Percentiles rank a stretch among this genome's conserved stretches.
phyloP scores from a whole-genome alignment of 2,888 invertebrate genomes.

The Baronia brevicornis region DNA sequence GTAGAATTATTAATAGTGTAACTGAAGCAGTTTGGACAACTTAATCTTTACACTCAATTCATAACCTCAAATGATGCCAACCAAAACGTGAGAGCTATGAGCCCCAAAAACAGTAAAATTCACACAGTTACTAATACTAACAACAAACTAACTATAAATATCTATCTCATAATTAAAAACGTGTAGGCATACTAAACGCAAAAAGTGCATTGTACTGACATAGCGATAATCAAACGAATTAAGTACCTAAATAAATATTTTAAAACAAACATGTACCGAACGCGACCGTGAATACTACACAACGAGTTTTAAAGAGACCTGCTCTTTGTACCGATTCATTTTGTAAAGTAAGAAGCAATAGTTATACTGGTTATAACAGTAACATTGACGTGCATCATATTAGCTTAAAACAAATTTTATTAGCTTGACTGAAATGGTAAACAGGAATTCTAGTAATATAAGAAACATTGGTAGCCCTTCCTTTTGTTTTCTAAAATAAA shows the following conservation, averaged over 20 bases:
- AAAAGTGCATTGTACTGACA: constrained; percentile 58
- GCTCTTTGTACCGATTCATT: too few relatives aligned
- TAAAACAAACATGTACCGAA: too few relatives aligned
- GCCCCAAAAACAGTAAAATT: constrained; percentile 20
- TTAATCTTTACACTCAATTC: background rate
- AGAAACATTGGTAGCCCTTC: too few relatives aligned
- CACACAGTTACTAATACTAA: constrained; percentile 37
- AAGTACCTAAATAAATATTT: constrained; percentile 35
- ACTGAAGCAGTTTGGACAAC: background rate
- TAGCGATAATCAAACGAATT: constrained; percentile 34
- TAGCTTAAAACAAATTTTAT: too few relatives aligned
- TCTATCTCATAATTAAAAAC: constrained; percentile 32
- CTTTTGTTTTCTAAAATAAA: too few relatives aligned
- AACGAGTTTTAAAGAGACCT: too few relatives aligned
- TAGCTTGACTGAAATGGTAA: too few relatives aligned
- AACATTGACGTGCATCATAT: too few relatives aligned
- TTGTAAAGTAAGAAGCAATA: too few relatives aligned
- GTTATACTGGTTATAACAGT: too few relatives aligned
- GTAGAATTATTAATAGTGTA: background rate
- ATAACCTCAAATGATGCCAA: constrained; percentile 11
- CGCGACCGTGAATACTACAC: too few relatives aligned
- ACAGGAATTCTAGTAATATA: too few relatives aligned
- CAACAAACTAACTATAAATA: constrained; percentile 34
- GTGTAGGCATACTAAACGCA: constrained; percentile 38
- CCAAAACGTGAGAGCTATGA: constrained; percentile 10